Base-by-base conservation (phyloP, 2,797 vertebrate species). In the Knipowitschia caucasica region DNA sequence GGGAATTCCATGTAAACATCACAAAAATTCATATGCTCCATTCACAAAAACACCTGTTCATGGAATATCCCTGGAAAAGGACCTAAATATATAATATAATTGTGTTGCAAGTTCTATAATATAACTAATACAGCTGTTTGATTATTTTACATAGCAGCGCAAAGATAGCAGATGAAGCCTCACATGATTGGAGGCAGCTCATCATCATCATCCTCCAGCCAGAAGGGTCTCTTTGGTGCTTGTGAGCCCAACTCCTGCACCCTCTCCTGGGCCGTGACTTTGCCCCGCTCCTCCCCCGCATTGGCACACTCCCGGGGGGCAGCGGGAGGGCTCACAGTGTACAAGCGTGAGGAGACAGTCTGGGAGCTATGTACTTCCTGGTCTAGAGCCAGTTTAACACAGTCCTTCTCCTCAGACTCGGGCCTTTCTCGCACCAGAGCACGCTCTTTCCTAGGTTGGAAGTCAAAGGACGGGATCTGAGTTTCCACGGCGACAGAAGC, bases 161-260 rank as follows among this genome's bases (percentile, higher is more conserved):
- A 68, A 30, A 63, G 59, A 26, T 33, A 62, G 40, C 45, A 62
- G 24, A 64, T 44, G 31, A 3, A 63, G 64, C 59, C 90, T 92
- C 89, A 92, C 91, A 86, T 91, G 73, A 85, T 89, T 39, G 87
- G 86, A 50, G 85, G 88, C 12, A 89, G 86, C 45, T 87, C 86
- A 64, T 91, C 75, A 45, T 87, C 86, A 64, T 91, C 75, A 45
- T 90, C 82, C 69, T 89, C 83, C 74, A 84, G 77, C 75, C 88
- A 88, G 75, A 71, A 78, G 2, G 81, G 71, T 70, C 77, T 85
- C 56, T 72, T 83, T 56, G 4, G 47, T n/a, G 65, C 66, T 40
- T 52, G 64, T 36, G 66, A 63, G 21, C 56, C 42, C n/a, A 4
- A 25, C 50, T 52, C 62, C 30, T 75, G 62, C 38, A 8, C 30